phyloP scores from a whole-genome alignment of 2,888 invertebrate species.

The Parochlus steinenii region DNA sequence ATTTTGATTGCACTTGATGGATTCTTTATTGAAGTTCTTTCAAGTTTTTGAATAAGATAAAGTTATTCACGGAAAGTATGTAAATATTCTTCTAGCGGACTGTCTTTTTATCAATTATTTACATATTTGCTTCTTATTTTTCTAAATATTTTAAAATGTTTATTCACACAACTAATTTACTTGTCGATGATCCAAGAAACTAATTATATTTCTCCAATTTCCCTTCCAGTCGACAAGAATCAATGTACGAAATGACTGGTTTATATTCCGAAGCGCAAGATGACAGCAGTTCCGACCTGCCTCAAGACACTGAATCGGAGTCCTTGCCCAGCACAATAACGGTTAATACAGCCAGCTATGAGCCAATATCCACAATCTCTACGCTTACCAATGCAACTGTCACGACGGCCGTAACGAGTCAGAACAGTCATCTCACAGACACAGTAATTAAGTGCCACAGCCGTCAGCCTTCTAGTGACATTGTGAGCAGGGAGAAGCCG shows the following conservation, averaged over 20 bases:
- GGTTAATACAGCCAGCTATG: conserved; percentile 19
- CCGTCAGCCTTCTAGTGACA: conserved; percentile 58
- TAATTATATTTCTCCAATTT: not conserved
- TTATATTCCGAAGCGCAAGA: conserved; percentile 58
- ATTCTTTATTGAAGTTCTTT: too few relatives aligned
- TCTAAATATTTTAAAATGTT: too few relatives aligned
- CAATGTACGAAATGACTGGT: conserved; percentile 80
- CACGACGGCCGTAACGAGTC: conserved; percentile 17
- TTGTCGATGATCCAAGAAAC: too few relatives aligned
- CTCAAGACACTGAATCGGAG: conserved; percentile 34
- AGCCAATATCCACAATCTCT: conserved; percentile 21
- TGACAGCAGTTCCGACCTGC: conserved; percentile 36
- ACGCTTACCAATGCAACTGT: conserved; percentile 1
- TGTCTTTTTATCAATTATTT: too few relatives aligned
- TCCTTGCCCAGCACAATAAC: conserved; percentile 29
- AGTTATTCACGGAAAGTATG: too few relatives aligned
- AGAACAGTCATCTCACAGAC: conserved; percentile 20
- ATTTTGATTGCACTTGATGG: too few relatives aligned
- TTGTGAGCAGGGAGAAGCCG: conserved; percentile 43
- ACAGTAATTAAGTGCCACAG: conserved; percentile 56
- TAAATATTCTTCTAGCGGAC: too few relatives aligned
- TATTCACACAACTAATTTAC: too few relatives aligned
- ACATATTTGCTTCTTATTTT: too few relatives aligned
- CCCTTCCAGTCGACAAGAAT: conserved; percentile 56
- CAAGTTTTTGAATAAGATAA: too few relatives aligned